Percentiles rank a stretch among this genome's conserved stretches.
Evolutionary conservation across 2,888 invertebrate species (phyloP).

Genomic region (Sisyra terminalis): DNA sequence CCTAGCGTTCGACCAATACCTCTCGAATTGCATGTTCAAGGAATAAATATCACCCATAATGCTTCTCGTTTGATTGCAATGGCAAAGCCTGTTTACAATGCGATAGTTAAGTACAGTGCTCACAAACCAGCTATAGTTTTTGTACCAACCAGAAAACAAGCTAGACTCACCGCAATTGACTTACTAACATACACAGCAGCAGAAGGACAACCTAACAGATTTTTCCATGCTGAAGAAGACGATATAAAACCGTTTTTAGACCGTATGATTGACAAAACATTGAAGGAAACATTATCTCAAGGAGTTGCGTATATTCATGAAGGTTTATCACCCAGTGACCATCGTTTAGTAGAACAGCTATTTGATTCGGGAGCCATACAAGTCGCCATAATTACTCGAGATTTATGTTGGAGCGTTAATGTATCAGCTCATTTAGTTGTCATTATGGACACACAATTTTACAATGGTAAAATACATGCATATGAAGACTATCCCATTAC

Average conservation of each 20-base stretch:
- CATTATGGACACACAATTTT: conserved; percentile 90
- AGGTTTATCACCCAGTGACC: conserved; percentile 72
- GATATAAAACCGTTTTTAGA: conserved; percentile 81
- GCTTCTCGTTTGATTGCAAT: conserved; percentile 91
- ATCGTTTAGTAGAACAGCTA: conserved; percentile 81
- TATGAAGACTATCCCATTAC: conserved; percentile 98
- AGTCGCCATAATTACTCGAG: conserved; percentile 81
- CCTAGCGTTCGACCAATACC: conserved; percentile 93
- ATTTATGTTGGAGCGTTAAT: conserved; percentile 83
- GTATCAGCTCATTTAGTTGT: conserved; percentile 88
- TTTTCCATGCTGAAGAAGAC: conserved; percentile 75
- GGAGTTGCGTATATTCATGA: conserved; percentile 97
- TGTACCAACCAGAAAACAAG: conserved; percentile 81
- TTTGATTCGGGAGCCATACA: conserved; percentile 88
- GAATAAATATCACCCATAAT: conserved; percentile 95
- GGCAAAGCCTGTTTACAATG: conserved; percentile 95
- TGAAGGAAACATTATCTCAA: conserved; percentile 82
- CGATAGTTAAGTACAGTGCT: conserved; percentile 69
- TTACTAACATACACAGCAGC: conserved; percentile 87
- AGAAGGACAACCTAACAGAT: conserved; percentile 69
- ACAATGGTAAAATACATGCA: conserved; percentile 56
- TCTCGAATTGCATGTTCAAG: conserved; percentile 89
- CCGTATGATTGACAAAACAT: conserved; percentile 72
- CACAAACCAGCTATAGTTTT: conserved; percentile 77
- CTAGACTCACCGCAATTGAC: conserved; percentile 89